Base-by-base conservation (phyloP, 2,113 vertebrate genomes). In the Carassius gibelio region DNA sequence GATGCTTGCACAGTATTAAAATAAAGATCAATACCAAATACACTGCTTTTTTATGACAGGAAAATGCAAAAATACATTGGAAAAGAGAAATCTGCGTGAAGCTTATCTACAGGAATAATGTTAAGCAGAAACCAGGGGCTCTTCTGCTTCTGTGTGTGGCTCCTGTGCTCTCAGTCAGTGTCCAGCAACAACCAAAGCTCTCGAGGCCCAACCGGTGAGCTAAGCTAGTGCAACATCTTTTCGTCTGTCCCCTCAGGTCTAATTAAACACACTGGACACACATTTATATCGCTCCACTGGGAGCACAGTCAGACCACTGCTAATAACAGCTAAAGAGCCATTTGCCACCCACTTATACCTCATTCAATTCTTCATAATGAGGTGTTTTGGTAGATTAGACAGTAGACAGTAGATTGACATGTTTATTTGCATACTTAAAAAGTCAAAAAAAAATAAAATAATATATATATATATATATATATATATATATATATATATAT, bases 111-210 rank as follows among this genome's bases (percentile, higher is more conserved):
- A 36, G 26, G 9, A 81, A 21, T 34, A 81, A 17, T 14, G 17
- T 68, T 36, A 89, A 75, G 55, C 85, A 64, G 30, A 82, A 90
- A 61, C 88, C 84, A 89, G 83, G 88, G 74, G 59, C 62, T 19
- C 11, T 89, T 75, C 86, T 94, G 74, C 83, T 93, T 93, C 66
- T 93, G 90, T 82, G 6, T 91, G 8, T 80, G 85, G 68, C 84
- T 88, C 84, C 59, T 93, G 85, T 93, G 89, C 84, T 91, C 90
- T 88, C 92, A 91, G 34, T 75, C 30, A 89, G 92, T 92, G 93
- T 90, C 93, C 92, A 89, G 89, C 91, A 92, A 93, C 92, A 95
- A 95, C 94, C 93, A 88, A 93, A 93, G 91, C 92, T 92, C 93
- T 68, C 66, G 91, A 88, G 93, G 91, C 82, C 89, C 90, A 83